phyloP scores from a whole-genome alignment of 2,797 vertebrate species.

The Ctenopoma kingsleyae region DNA sequence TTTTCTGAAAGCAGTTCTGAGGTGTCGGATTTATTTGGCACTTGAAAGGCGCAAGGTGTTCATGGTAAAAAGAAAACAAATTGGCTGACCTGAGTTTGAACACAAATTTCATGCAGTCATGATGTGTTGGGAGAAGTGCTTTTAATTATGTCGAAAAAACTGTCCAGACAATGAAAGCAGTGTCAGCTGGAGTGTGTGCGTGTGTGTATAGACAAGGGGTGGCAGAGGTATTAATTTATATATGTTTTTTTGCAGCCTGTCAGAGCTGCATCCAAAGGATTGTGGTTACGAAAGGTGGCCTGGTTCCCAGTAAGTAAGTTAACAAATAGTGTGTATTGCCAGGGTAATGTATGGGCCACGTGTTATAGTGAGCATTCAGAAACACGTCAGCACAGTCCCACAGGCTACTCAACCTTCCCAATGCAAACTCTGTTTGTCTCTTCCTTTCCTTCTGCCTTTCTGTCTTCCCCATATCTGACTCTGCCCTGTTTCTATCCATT shows the following conservation, averaged over 20 bases:
- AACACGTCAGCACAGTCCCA: constrained; percentile 74
- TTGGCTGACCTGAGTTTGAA: constrained; percentile 40
- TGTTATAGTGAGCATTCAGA: constrained; percentile 80
- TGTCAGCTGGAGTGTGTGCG: constrained; percentile 17
- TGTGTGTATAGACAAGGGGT: constrained; percentile 8
- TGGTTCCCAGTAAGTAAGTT: constrained; percentile 72
- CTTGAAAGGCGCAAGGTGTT: not conserved
- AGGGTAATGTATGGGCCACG: constrained; percentile 77
- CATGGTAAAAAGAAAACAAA: constrained; percentile 21
- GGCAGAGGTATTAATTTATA: constrained; percentile 57
- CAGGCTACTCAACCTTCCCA: constrained; percentile 62
- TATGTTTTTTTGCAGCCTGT: constrained; percentile 77
- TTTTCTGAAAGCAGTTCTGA: constrained; percentile 32
- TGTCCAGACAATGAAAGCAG: constrained; percentile 33
- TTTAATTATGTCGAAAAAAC: constrained; percentile 44
- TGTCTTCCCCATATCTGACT: constrained; percentile 19
- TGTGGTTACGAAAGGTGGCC: constrained; percentile 72
- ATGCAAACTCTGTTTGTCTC: constrained; percentile 35
- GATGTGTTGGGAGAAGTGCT: constrained; percentile 50
- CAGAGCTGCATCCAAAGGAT: constrained; percentile 68
- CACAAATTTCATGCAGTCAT: constrained; percentile 29
- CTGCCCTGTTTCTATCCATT: constrained; percentile 19
- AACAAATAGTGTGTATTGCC: constrained; percentile 83
- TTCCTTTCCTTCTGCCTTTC: constrained; percentile 11
- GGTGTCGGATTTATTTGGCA: constrained; percentile 26